These are phyloP conservation scores for Malthinus seriepunctatus DNA, from an alignment of 2,888 invertebrate genomes.

Conservation along the genomic window DNA sequence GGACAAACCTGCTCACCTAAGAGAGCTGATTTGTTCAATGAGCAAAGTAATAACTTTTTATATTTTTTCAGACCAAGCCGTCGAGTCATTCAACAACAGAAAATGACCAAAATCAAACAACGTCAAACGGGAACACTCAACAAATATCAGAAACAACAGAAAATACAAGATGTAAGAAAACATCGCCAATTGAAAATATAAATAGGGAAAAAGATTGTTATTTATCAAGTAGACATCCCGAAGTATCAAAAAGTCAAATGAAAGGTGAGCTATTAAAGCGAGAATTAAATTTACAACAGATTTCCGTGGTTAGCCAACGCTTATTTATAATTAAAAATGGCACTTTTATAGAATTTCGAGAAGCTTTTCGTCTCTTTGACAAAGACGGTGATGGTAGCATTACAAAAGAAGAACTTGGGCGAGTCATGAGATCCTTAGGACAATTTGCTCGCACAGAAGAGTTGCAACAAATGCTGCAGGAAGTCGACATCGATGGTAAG, in stretches of 20 bases:
- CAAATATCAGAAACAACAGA: background rate
- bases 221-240: slow-evolving; percentile 47
- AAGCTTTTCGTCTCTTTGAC: slow-evolving; percentile 85
- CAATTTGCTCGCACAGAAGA: slow-evolving; percentile 88
- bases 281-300: background rate
- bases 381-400: slow-evolving; percentile 88
- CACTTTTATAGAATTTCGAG: slow-evolving; percentile 71
- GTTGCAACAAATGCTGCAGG: slow-evolving; percentile 82
- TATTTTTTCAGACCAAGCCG: background rate
- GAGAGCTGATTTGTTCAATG: too few relatives aligned
- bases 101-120: background rate
- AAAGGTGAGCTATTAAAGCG: slow-evolving; percentile 62
- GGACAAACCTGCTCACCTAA: too few relatives aligned
- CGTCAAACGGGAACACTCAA: background rate
- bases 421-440: slow-evolving; percentile 84
- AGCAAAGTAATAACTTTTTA: too few relatives aligned
- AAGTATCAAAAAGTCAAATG: slow-evolving; percentile 75
- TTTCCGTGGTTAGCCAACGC: background rate
- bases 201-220: slow-evolving; percentile 25
- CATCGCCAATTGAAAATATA: background rate
- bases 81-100: background rate
- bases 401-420: slow-evolving; percentile 83
- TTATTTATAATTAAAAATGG: background rate
- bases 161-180: slow-evolving; percentile 1
- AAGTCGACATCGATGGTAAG: slow-evolving; percentile 58